A percentile compares a stretch with the other conserved stretches of the same genome.
Conservation (phyloP, 2,888 invertebrate genomes). For the Heliconius cydno region DNA sequence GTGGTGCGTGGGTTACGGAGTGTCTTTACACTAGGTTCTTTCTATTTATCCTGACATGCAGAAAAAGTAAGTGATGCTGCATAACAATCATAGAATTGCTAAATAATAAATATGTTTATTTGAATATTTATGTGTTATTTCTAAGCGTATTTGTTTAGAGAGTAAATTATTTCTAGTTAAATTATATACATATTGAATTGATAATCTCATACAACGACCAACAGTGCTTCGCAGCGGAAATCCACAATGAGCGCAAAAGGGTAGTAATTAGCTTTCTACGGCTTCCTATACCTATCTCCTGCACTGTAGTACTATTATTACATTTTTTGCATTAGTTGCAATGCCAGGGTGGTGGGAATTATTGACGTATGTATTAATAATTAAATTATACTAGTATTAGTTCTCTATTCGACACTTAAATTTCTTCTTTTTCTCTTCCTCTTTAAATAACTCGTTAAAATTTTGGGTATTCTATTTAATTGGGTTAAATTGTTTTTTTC, state of each 20-base stretch:
- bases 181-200: not conserved
- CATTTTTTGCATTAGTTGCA: not conserved
- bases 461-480: too few relatives aligned
- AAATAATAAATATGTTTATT: not conserved
- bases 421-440: too few relatives aligned
- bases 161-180: not conserved
- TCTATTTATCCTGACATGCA: too few relatives aligned
- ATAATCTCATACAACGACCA: constrained; percentile 6
- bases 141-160: not conserved
- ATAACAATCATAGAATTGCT: not conserved
- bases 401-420: too few relatives aligned
- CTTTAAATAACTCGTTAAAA: too few relatives aligned
- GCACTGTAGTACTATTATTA: not conserved
- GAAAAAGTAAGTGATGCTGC: not conserved
- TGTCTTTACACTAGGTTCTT: not conserved
- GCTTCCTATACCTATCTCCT: constrained; percentile 30
- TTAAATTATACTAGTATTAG: too few relatives aligned
- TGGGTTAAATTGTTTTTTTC: not conserved
- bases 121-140: not conserved
- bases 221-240: constrained; percentile 30
- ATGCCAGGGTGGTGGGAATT: not conserved
- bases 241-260: constrained; percentile 26
- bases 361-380: too few relatives aligned
- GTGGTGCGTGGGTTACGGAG: not conserved
- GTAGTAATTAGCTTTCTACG: constrained; percentile 32